Base-by-base conservation (phyloP, 2,888 invertebrate species). In the Trissolcus japonicus region DNA sequence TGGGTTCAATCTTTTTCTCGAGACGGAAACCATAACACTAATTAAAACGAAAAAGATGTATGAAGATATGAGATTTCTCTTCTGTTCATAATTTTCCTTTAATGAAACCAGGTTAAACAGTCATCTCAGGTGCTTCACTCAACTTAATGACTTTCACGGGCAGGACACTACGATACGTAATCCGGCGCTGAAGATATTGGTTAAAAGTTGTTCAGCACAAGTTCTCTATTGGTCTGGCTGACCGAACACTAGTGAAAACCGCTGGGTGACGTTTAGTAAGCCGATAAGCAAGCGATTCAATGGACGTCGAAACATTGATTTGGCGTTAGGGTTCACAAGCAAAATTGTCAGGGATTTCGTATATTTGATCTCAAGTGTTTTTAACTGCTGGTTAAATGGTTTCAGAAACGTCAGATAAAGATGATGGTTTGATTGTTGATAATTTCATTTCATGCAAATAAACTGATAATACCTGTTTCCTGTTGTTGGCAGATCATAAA, bases 241-340 rank as follows among this genome's bases (percentile, higher is more conserved):
- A 60, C 59, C 59, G 19, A 68, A 68, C 60, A 54, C 60, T 43
- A 60, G 29, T 53, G 60, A 60, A 68, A 68, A 68, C 60, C 60
- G 53, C 46, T 46, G 29, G 53, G 43, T 60, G 68, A 50, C 46
- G 43, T 60, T 54, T 17, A 29, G 60, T 68, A 68, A 68, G 68
- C 60, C 54, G 68, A 68, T 68, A 68, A 68, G 54, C 54, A 68
- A 59, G 35, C 40, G 56, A 40, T 57, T 57, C 66, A 57, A 57
- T 66, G n/a, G 48, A 19, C 14, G 9, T 51, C 51, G 66, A 66
- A 55, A 14, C 29, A 63, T 19, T 56, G 50, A 29, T 35, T 29
- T 17, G 41, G 68, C n/a, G 41, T 60, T 60, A 68, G 59, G 29
- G 60, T 29, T 41, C 16, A 29, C 59, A 29, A 41, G 6, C 59